Percentiles rank a stretch among this genome's conserved stretches.
These are phyloP conservation scores for Polyploca ridens DNA, from an alignment of 2,888 invertebrate species.

Conservation along the genomic window DNA sequence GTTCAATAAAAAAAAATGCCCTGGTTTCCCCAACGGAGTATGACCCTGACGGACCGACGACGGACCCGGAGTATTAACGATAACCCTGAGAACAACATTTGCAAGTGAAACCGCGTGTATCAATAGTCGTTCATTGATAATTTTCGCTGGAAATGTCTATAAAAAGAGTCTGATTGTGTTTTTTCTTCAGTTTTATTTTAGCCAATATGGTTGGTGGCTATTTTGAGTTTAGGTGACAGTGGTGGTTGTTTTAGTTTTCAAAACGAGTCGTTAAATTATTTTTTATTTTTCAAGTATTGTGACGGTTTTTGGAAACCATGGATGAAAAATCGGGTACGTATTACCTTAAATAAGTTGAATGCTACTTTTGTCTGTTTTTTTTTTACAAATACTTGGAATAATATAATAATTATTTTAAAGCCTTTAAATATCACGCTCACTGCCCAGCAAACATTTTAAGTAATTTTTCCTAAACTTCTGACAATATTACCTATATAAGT, in stretches of 20 bases:
- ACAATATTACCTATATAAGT: no score
- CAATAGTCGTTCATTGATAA: background rate
- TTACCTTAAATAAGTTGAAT: background rate
- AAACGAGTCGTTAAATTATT: no score
- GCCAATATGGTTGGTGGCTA: background rate
- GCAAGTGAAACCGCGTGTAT: background rate
- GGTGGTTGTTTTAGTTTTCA: background rate
- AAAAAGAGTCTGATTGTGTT: background rate
- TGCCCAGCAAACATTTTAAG: no score
- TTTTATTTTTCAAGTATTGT: background rate
- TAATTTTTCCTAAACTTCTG: no score
- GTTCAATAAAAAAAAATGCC: no score
- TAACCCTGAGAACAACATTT: background rate
- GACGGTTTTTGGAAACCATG: background rate
- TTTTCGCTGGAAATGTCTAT: background rate
- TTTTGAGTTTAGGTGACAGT: background rate
- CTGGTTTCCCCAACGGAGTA: no score
- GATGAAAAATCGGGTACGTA: slow-evolving; percentile 1
- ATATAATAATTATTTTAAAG: no score
- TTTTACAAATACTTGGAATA: no score
- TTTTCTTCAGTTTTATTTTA: background rate
- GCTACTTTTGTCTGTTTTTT: no score
- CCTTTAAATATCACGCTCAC: no score
- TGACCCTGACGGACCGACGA: no score
- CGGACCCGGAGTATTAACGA: no score